Base-by-base conservation (phyloP, 92 coral and sea anemone genomes). In the Ricordea florida region DNA sequence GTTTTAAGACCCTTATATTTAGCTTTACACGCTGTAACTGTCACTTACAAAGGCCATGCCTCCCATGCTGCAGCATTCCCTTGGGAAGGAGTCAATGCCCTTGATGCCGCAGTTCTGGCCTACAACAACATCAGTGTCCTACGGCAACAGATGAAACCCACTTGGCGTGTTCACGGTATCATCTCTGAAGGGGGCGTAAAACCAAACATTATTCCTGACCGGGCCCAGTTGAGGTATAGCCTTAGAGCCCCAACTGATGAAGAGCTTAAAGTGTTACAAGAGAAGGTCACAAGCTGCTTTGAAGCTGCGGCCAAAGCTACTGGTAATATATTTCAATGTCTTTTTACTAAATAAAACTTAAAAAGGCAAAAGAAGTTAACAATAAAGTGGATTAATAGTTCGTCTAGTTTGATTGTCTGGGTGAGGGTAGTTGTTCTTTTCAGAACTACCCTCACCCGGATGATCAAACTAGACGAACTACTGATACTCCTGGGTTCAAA, bases 51-150 rank as follows among this genome's bases (percentile, higher is more conserved):
- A 74, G 98, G 98, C 13, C 87, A 66, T 43, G 74, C 98, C 7
- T 87, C 98, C 18, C 98, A 93, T 72, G 98, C 98, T 15, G 96
- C 96, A 0, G 93, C 93, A 16, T 90, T 90, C 42, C 98, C 98
- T 0, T 93, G 96, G 98, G 96, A 93, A 61, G 98, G 98, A 22
- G 43, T 90, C 66, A 93, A 93, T 81, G 96, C 98, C 1, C 55
- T 93, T 24, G 98, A 93, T 87, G 98, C 98, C 33, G 98, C 93
- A 27, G 91, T 93, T 16, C 59, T 83, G 35, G 93, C 88, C 17
- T 93, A 93, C 62, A 86, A 52, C 44, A 83, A 62, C 46, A 65
- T 93, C 16, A 93, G 98, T 35, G 69, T 80, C 69, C 43, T 93
- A 52, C 85, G 98, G 16, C 98, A 93, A 33, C 98, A 93, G 79